Conservation (phyloP, 2,113 vertebrate genomes). For the Indicator maculatus region DNA sequence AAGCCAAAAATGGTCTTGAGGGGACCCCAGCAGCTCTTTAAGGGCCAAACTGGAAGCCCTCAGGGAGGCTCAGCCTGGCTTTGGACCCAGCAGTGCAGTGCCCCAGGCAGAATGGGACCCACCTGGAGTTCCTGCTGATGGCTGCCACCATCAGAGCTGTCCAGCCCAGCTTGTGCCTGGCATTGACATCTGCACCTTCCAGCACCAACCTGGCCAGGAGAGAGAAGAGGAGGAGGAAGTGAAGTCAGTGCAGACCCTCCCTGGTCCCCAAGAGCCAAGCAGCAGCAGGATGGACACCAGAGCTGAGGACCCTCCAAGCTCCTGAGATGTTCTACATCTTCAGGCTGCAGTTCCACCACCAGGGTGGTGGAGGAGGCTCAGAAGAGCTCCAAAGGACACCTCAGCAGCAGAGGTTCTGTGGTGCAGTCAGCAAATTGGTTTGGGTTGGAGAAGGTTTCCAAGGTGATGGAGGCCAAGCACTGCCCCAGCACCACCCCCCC, state of each 20-base stretch:
- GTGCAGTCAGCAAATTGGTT: not conserved
- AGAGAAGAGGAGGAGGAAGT: not conserved
- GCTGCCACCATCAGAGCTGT: slow-evolving; percentile 93
- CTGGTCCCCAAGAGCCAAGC: not conserved
- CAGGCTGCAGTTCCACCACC: not conserved
- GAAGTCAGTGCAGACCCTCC: not conserved
- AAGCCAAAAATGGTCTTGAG: no score
- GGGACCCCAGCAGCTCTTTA: no score
- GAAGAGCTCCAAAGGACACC: not conserved
- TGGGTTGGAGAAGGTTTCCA: no score
- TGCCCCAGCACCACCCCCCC: not conserved
- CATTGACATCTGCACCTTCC: slow-evolving; percentile 83
- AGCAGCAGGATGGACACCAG: not conserved
- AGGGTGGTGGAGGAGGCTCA: not conserved
- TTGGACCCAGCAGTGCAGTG: fast-evolving
- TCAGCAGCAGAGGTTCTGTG: not conserved
- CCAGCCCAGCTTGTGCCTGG: slow-evolving; percentile 92
- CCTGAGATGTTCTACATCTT: no score
- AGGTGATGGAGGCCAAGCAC: no score
- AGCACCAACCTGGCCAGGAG: slow-evolving; percentile 79
- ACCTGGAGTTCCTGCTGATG: slow-evolving; percentile 91
- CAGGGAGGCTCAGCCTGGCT: fast-evolving
- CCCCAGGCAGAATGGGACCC: fast-evolving
- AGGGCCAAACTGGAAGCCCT: not conserved
- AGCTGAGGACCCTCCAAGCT: not conserved